Conservation (phyloP, 2,888 invertebrate species). For the Didymodactylos carnosus region DNA sequence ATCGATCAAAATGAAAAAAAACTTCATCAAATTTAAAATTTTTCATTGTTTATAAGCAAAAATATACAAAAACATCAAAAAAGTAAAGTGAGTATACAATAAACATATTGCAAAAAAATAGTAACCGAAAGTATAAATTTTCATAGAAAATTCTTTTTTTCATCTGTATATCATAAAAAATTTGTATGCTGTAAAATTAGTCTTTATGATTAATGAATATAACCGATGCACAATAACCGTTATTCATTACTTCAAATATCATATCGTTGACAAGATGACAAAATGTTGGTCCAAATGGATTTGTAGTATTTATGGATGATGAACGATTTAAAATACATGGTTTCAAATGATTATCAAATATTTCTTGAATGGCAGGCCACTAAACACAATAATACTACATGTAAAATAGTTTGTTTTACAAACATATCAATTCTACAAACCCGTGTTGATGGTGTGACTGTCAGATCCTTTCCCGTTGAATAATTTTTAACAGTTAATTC, state of each 20-base stretch:
- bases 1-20: no score
- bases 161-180: no score
- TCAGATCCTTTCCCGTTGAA: background rate
- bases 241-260: constrained; percentile 69
- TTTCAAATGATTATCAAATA: constrained; percentile 46
- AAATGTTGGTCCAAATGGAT: constrained; percentile 92
- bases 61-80: no score
- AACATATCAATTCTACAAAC: background rate
- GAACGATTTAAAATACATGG: constrained; percentile 88
- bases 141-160: no score
- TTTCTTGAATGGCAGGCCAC: constrained; percentile 64
- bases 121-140: background rate
- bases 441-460: constrained; percentile 1
- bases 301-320: constrained; percentile 71
- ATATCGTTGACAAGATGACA: constrained; percentile 84
- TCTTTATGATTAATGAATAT: constrained; percentile 22
- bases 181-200: no score
- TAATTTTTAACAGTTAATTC: constrained; percentile 46
- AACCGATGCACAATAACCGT: constrained; percentile 34
- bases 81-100: no score
- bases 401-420: background rate
- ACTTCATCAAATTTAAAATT: no score
- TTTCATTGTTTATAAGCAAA: no score
- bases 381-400: constrained; percentile 34
- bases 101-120: no score